Percentiles rank a stretch among this genome's conserved stretches.
Evolutionary conservation across 1,140 invertebrate species (phyloP).

Genomic region (Drosophila lacteicornis): DNA sequence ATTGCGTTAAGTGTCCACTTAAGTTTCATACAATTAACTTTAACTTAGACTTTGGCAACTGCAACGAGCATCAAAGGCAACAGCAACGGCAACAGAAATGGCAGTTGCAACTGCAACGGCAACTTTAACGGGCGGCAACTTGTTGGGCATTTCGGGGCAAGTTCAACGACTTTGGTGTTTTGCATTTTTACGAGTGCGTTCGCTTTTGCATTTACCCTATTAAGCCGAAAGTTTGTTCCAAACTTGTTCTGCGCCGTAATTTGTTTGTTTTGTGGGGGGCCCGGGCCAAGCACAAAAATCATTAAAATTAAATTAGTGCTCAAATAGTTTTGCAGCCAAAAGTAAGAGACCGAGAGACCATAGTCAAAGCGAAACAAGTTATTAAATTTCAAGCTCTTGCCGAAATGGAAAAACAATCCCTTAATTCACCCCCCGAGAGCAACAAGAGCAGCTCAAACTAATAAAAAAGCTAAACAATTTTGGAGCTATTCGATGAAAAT

Average conservation of each 20-base stretch:
- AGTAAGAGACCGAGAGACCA: slow-evolving; percentile 4
- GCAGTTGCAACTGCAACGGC: slow-evolving; percentile 30
- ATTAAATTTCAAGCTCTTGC: slow-evolving; percentile 39
- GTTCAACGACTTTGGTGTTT: slow-evolving; percentile 57
- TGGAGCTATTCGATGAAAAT: slow-evolving; percentile 65
- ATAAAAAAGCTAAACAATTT: slow-evolving; percentile 67
- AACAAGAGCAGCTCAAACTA: slow-evolving; percentile 44
- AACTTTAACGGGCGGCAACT: slow-evolving; percentile 45
- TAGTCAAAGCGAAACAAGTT: slow-evolving; percentile 47
- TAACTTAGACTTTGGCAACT: slow-evolving; percentile 67
- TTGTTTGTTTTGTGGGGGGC: slow-evolving; percentile 44
- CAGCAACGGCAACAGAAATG: slow-evolving; percentile 23
- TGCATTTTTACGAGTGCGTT: slow-evolving; percentile 44
- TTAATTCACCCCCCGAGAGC: slow-evolving; percentile 21
- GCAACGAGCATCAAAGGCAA: slow-evolving; percentile 26
- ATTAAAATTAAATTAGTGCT: slow-evolving; percentile 58
- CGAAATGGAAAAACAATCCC: slow-evolving; percentile 55
- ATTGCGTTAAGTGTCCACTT: slow-evolving; percentile 75
- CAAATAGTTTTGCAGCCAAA: slow-evolving; percentile 45
- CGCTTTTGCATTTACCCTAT: slow-evolving; percentile 34
- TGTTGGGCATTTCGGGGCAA: slow-evolving; percentile 44
- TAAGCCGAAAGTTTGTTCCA: slow-evolving; percentile 48
- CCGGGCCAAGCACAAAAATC: slow-evolving; percentile 36
- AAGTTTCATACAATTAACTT: slow-evolving; percentile 76
- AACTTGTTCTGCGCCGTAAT: slow-evolving; percentile 48